Evolutionary conservation across 2,797 vertebrate species (phyloP).

Genomic region (Tadarida brasiliensis): DNA sequence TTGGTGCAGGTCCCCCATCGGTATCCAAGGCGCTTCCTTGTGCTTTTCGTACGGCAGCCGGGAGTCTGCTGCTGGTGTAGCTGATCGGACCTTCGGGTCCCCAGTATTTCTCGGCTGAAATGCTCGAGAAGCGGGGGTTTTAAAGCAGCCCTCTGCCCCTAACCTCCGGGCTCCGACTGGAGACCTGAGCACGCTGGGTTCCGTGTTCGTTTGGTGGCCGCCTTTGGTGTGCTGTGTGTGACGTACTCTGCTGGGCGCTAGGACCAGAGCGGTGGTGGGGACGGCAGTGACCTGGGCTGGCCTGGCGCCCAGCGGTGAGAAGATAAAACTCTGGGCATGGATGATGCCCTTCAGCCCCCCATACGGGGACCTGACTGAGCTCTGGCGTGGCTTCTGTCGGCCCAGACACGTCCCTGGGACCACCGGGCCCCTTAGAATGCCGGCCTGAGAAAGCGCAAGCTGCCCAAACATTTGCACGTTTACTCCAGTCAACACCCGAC

Average conservation of each 20-base stretch:
- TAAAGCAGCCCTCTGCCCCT: not conserved
- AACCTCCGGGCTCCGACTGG: not conserved
- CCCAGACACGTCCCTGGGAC: not conserved
- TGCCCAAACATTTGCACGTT: not conserved
- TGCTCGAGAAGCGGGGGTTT: not conserved
- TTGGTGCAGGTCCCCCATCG: not conserved
- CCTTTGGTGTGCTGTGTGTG: not conserved
- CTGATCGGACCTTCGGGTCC: fast-evolving
- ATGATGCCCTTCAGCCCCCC: not conserved
- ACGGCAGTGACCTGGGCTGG: too few relatives aligned
- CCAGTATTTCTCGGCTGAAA: not conserved
- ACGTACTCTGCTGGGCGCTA: fast-evolving
- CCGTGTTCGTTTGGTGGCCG: not conserved
- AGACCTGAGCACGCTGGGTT: not conserved
- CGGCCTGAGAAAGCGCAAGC: not conserved
- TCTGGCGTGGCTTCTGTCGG: not conserved
- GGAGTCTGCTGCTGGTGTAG: not conserved
- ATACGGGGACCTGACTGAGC: not conserved
- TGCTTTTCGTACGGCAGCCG: not conserved
- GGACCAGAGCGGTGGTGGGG: not conserved
- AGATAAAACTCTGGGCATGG: not conserved
- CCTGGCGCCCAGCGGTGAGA: not conserved
- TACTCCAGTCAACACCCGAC: not conserved
- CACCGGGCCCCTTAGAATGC: too few relatives aligned
- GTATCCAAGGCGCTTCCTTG: fast-evolving